A percentile compares a stretch with the other conserved stretches of the same genome.
Evolutionary conservation across 1,140 invertebrate species (phyloP).

Genomic region (Formica selysi): DNA sequence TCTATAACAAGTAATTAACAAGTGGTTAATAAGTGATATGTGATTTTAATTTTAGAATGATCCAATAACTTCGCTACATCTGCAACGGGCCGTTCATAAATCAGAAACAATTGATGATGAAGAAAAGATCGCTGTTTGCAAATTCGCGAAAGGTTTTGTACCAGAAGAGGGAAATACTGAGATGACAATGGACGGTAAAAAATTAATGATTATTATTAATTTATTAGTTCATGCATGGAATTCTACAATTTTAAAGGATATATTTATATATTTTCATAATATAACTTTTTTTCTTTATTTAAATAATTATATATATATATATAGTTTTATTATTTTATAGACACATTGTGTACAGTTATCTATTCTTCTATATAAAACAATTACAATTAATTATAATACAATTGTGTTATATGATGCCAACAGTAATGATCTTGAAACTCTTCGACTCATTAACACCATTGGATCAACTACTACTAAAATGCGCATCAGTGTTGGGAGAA

Average conservation of each 20-base stretch:
- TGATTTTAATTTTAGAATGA: conserved; percentile 43
- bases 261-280: conserved; percentile 27
- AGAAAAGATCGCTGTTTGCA: conserved; percentile 73
- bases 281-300: background rate
- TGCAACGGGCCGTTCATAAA: background rate
- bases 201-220: background rate
- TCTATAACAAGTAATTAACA: background rate
- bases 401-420: conserved; percentile 74
- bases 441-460: conserved; percentile 88
- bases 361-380: background rate
- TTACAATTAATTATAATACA: background rate
- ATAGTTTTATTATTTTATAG: background rate
- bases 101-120: background rate
- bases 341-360: background rate
- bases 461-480: conserved; percentile 89
- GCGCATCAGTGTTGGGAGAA: conserved; percentile 88
- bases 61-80: background rate
- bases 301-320: background rate
- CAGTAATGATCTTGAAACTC: conserved; percentile 87
- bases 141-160: conserved; percentile 73
- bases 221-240: background rate
- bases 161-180: conserved; percentile 80
- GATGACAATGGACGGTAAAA: conserved; percentile 83
- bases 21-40: background rate
- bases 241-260: background rate